Base-by-base conservation (phyloP, 2,113 vertebrate genomes). In the Donacobius atricapilla region DNA sequence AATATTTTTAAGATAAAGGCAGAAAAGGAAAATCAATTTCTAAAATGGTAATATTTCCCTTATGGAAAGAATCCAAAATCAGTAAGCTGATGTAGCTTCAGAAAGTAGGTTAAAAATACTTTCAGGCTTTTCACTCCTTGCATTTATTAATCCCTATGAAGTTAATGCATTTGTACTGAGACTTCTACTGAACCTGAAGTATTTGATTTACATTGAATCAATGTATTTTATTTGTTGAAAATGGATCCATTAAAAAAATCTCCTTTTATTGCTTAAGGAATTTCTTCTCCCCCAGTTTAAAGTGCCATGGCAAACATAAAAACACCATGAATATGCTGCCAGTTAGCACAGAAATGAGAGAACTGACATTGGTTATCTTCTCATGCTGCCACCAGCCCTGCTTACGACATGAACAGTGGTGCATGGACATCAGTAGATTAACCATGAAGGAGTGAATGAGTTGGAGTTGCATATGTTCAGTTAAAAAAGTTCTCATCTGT, bases 1-100 rank as follows among this genome's bases (percentile, higher is more conserved):
- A 82, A 87, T 84, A n/a, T 18, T 78, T 90, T 83, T 94, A 97
- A 86, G 53, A 76, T 71, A 71, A 96, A 95, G 31, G 37, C 33
- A 95, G 50, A 96, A 73, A 25, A 39, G 42, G 17, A 94, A 68
- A 93, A 85, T 56, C 77, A 58, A 65, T 93, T 91, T 92, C 44
- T 92, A 65, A 83, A 86, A 63, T 78, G 44, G 35, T 37, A 81
- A n/a, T 47, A 63, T 84, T 65, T 81, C 51, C 79, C 82, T 53
- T 27, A 82, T 19, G 50, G 40, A 92, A 78, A 79, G 12, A 88
- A 93, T 60, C 18, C 65, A 85, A 83, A 92, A 83, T 28, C 51
- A 58, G 61, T 64, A 82, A 85, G 68, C 23, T 82, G 54, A 2
- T 31, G 9, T n/a, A 66, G 9, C 33, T 44, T 78, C 31, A 81